These are phyloP conservation scores for Myotis myotis DNA, from an alignment of 2,797 vertebrate species.

Conservation along the genomic window DNA sequence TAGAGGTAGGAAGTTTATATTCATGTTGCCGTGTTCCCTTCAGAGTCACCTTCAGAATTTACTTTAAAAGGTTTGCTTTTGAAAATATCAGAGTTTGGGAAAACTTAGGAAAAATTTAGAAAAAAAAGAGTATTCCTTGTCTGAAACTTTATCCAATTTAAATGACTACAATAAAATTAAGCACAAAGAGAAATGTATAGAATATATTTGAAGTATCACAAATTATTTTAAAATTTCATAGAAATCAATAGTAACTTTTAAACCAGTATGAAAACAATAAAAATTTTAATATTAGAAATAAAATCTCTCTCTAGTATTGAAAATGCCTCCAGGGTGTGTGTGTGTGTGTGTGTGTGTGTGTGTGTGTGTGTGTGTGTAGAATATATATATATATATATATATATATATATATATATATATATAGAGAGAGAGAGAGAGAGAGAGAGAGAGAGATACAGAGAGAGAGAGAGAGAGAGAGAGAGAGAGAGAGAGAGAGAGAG, in stretches of 20 bases:
- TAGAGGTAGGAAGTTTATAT: not conserved
- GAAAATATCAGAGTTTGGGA: not conserved
- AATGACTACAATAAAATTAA: not conserved
- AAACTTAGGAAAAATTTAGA: not conserved
- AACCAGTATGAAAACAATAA: not conserved
- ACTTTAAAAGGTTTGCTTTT: not conserved
- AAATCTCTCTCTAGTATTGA: not conserved
- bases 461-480: too few relatives aligned
- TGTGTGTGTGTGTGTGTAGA: too few relatives aligned
- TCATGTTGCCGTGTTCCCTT: not conserved
- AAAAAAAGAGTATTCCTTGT: not conserved
- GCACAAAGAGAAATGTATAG: not conserved
- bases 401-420: too few relatives aligned
- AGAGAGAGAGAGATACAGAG: too few relatives aligned
- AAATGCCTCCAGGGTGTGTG: not conserved
- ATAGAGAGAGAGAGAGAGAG: too few relatives aligned
- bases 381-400: not conserved
- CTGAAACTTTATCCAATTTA: not conserved
- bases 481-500: too few relatives aligned
- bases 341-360: not conserved
- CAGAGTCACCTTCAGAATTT: not conserved
- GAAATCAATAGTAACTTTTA: not conserved
- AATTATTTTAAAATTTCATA: not conserved
- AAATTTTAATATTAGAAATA: conserved; percentile 26
- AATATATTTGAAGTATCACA: not conserved